These are phyloP conservation scores for Phrixothrix hirtus DNA, from an alignment of 2,888 invertebrate species.

Conservation along the genomic window DNA sequence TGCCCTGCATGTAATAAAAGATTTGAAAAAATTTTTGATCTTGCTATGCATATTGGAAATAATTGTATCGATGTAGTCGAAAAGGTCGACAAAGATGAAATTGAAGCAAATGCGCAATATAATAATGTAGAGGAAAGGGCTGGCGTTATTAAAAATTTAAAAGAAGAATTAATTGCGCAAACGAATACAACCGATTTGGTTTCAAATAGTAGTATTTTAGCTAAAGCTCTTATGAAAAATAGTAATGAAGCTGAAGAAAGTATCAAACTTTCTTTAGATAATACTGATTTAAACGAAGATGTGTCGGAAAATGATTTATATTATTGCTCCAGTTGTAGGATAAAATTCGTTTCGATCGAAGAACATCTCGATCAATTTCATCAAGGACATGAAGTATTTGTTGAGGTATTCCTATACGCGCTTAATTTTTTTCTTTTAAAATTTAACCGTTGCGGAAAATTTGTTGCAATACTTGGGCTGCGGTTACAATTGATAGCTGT, in stretches of 20 bases:
- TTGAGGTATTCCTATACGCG: too few species aligned
- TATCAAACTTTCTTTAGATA: conserved; percentile 48
- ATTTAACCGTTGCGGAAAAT: too few species aligned
- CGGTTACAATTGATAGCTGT: too few species aligned
- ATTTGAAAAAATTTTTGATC: conserved; percentile 59
- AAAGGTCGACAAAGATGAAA: conserved; percentile 15
- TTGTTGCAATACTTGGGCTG: too few species aligned
- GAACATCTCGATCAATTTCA: conserved; percentile 70
- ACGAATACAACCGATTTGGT: too few species aligned
- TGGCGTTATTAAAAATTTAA: not conserved
- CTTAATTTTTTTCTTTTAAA: too few species aligned
- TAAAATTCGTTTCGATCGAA: conserved; percentile 66
- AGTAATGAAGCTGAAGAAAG: conserved; percentile 52
- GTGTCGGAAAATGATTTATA: conserved; percentile 52
- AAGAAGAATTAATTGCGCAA: not conserved
- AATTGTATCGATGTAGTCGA: conserved; percentile 38
- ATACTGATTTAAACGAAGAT: conserved; percentile 14
- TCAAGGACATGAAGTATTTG: conserved; percentile 68
- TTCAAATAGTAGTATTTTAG: conserved; percentile 18
- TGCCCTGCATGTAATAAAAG: conserved; percentile 65
- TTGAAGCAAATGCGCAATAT: conserved; percentile 21
- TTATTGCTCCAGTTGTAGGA: conserved; percentile 68
- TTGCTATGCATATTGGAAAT: conserved; percentile 63
- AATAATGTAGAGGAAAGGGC: too few species aligned
- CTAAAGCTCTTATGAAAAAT: conserved; percentile 16